A percentile compares a stretch with the other conserved stretches of the same genome.
These are phyloP conservation scores for Aphelinus atriplicis DNA, from an alignment of 1,140 invertebrate genomes.

Conservation along the genomic window DNA sequence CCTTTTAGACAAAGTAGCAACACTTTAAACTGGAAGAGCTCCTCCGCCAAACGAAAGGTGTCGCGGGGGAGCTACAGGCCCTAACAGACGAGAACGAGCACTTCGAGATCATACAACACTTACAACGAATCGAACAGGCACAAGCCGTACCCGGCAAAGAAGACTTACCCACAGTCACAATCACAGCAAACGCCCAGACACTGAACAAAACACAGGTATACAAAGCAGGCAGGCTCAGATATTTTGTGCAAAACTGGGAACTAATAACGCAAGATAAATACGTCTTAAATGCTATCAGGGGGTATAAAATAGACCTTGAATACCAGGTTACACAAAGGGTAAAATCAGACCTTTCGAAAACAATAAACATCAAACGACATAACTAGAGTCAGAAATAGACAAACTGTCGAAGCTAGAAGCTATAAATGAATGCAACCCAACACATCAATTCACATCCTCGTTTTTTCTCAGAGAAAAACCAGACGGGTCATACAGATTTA, in stretches of 20 bases:
- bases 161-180: neutral
- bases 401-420: conserved; percentile 16
- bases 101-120: neutral
- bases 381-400: neutral
- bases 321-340: neutral
- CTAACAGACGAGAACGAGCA: conserved; percentile 21
- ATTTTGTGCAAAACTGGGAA: conserved; percentile 29
- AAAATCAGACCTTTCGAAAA: neutral
- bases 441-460: conserved; percentile 32
- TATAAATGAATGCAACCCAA: neutral
- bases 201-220: neutral
- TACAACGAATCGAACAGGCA: neutral
- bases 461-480: conserved; percentile 45
- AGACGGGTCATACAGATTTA: conserved; percentile 44
- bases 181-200: neutral
- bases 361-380: neutral
- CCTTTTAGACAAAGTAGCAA: conserved; percentile 15
- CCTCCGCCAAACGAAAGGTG: conserved; percentile 21
- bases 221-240: conserved; percentile 29
- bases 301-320: conserved; percentile 27
- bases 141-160: conserved; percentile 2
- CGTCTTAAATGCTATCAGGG: conserved; percentile 31
- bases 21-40: conserved; percentile 3
- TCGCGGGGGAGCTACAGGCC: neutral
- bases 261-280: conserved; percentile 27